These are phyloP conservation scores for Odontomyia ornata DNA, from an alignment of 2,888 invertebrate species.

Conservation along the genomic window DNA sequence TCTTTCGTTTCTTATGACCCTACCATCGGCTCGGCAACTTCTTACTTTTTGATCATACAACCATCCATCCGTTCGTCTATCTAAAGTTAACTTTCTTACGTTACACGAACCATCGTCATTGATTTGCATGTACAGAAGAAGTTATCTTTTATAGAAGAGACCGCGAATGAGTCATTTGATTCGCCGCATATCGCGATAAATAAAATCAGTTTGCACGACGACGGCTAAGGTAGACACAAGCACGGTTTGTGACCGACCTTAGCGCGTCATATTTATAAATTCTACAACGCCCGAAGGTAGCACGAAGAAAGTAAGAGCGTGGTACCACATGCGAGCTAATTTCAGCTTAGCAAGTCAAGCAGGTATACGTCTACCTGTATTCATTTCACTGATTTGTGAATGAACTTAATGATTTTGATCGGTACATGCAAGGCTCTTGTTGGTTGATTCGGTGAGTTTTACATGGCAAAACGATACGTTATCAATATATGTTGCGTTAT, in stretches of 20 bases:
- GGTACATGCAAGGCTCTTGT: neutral
- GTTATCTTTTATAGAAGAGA: neutral
- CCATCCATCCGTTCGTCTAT: neutral
- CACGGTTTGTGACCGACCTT: slow-evolving; percentile 34
- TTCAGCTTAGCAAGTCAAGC: neutral
- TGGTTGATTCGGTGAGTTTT: neutral
- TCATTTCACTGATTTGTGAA: slow-evolving; percentile 34
- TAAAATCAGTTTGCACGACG: neutral
- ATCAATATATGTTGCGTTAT: slow-evolving; percentile 1
- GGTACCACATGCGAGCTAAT: neutral
- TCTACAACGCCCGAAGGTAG: neutral
- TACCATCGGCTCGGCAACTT: slow-evolving; percentile 17
- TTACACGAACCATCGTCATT: neutral
- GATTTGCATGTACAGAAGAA: neutral
- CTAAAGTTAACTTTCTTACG: neutral
- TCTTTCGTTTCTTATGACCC: slow-evolving; percentile 12
- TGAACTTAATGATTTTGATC: slow-evolving; percentile 13
- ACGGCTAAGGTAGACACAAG: slow-evolving; percentile 13
- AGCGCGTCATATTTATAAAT: slow-evolving; percentile 21
- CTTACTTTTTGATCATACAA: neutral
- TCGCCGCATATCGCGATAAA: neutral
- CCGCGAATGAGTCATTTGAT: slow-evolving; percentile 26
- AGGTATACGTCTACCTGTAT: neutral
- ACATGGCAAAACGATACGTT: slow-evolving; percentile 1
- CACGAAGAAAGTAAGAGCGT: slow-evolving; percentile 29